Conservation (phyloP, 1,140 invertebrate species). For the Pentalonia nigronervosa region DNA sequence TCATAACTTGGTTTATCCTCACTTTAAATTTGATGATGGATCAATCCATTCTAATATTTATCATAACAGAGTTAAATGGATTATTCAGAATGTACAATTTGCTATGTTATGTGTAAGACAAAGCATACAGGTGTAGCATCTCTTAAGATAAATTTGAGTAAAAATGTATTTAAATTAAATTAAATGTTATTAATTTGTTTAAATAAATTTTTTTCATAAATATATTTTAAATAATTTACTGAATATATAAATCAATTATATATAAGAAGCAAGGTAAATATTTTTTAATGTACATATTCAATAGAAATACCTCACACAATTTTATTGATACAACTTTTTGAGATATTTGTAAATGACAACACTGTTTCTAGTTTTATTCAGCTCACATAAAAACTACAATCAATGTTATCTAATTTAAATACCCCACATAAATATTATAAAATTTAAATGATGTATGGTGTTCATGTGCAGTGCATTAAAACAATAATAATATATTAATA, state of each 20-base stretch:
- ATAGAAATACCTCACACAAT: not conserved
- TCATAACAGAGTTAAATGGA: not conserved
- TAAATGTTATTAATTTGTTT: too few species aligned
- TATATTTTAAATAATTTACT: not conserved
- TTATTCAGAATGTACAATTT: too few species aligned
- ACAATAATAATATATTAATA: constrained; percentile 48
- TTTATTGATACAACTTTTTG: not conserved
- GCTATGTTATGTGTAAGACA: not conserved
- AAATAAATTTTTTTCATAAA: too few species aligned
- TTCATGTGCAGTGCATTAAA: constrained; percentile 46
- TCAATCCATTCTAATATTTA: not conserved
- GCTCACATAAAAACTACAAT: not conserved
- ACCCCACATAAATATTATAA: not conserved
- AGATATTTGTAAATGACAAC: not conserved
- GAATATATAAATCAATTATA: not conserved
- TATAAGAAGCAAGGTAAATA: not conserved
- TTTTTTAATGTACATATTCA: not conserved
- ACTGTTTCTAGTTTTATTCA: not conserved
- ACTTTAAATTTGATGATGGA: not conserved
- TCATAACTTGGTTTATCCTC: not conserved
- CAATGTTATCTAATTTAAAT: not conserved
- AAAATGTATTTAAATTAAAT: too few species aligned
- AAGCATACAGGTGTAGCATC: not conserved
- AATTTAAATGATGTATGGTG: not conserved
- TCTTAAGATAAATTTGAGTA: too few species aligned